Percentiles rank a stretch among this genome's conserved stretches.
Evolutionary conservation across 2,113 vertebrate genomes (phyloP).

Genomic region (Eublepharis macularius): DNA sequence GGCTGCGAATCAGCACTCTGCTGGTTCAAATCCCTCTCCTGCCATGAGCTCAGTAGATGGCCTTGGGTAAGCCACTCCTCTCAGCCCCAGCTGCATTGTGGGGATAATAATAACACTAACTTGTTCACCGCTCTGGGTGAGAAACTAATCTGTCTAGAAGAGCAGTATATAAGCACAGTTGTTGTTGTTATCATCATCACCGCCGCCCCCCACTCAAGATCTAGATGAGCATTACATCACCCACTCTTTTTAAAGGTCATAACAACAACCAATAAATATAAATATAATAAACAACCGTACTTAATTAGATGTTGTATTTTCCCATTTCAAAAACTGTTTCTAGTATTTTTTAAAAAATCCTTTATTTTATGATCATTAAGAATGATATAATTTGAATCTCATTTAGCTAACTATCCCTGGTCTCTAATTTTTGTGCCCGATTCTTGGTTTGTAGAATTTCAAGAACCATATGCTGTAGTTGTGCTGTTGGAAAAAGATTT

Average conservation of each 20-base stretch:
- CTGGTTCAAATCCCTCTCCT: too few species aligned
- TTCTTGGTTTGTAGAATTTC: conserved; percentile 83
- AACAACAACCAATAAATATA: neutral
- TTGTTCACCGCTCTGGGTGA: too few species aligned
- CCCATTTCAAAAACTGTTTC: neutral
- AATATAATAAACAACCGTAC: neutral
- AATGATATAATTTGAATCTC: neutral
- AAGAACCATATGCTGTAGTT: conserved; percentile 94
- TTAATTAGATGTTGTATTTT: neutral
- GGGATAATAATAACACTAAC: too few species aligned
- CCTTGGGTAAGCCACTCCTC: too few species aligned
- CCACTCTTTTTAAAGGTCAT: too few species aligned
- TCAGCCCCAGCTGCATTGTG: too few species aligned
- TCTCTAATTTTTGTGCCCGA: conserved; percentile 20
- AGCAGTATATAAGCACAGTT: too few species aligned
- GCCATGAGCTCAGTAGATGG: too few species aligned
- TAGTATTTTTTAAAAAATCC: neutral
- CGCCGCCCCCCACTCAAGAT: neutral
- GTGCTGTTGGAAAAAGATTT: conserved; percentile 95
- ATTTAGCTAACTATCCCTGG: neutral
- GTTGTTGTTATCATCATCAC: too few species aligned
- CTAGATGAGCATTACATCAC: neutral
- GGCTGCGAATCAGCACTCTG: too few species aligned
- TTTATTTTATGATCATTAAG: conserved; percentile 11
- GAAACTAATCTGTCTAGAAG: too few species aligned